Evolutionary conservation across 2,113 vertebrate species (phyloP), one percentile per base, ranked within the genome.

Genomic region (Struthidea cinerea): DNA sequence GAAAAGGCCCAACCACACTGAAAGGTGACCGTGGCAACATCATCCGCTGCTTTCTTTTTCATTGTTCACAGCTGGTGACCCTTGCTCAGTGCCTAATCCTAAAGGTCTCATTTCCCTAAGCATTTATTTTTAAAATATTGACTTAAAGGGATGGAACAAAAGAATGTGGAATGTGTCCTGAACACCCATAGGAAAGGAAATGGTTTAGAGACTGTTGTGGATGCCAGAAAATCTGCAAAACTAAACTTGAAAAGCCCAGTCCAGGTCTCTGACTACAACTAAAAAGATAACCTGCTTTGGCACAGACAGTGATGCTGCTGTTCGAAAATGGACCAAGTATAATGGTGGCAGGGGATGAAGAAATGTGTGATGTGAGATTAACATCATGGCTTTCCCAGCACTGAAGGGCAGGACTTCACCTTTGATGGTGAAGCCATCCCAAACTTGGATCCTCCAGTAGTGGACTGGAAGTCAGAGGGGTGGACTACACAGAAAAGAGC

Each of bases 61-160:
- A 60, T 33, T n/a, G 24, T n/a, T 92, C 52, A 53, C 55, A 47
- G 49, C 13, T 2, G 1, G 46, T 69, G 79, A 80, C 33, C 42
- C 26, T 61, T 87, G 55, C 13, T 92, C 35, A 53, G 10, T 44
- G 44, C 30, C 50, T 84, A 70, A 86, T 74, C 59, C 64, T 64
- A 55, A 70, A 67, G 24, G 76, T 55, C 55, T 12, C 23, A 52
- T 89, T 92, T 92, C 46, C 33, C 20, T 21, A 70, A 89, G 24
- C 30, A 84, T 74, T 86, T 84, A 13, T 61, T 90, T 89, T 93
- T 59, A 50, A 90, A 88, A 88, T 73, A 90, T 55, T 84, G 50
- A 67, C 46, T 70, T 90, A 55, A 65, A 69, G 20, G 26, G 32
- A 76, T 70, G 42, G 70, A 42, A 67, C 9, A 53, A 80, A 88